Conservation (phyloP, 2,113 vertebrate species). For the Chionis minor region DNA sequence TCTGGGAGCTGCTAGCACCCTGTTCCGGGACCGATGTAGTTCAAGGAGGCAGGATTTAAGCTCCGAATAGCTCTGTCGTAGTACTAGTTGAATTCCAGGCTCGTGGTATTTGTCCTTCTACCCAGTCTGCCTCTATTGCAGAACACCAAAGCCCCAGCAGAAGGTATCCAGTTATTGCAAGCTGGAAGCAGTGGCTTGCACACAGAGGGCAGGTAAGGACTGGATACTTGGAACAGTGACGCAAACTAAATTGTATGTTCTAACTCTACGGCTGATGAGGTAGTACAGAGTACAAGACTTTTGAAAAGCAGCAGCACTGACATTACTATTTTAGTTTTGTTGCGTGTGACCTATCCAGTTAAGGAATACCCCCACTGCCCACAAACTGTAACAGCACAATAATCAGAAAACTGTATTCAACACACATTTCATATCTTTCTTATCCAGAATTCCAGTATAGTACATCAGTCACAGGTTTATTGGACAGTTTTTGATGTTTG, state of each 20-base stretch:
- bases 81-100: not conserved
- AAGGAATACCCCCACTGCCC: not conserved
- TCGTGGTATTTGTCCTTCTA: not conserved
- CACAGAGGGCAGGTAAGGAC: not conserved
- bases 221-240: not conserved
- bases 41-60: not conserved
- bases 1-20: not conserved
- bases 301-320: not conserved
- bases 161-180: not conserved
- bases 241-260: rapidly evolving
- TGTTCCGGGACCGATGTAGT: not conserved
- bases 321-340: not conserved
- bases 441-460: not conserved
- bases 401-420: not conserved
- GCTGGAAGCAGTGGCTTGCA: not conserved
- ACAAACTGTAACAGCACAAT: not conserved
- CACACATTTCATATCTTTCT: not conserved
- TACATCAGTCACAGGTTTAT: not conserved
- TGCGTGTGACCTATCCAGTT: not conserved
- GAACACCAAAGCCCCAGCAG: not conserved
- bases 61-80: not conserved
- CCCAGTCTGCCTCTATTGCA: rapidly evolving
- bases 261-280: not conserved
- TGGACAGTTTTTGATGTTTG: not conserved
- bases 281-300: not conserved